Evolutionary conservation across 2,113 vertebrate species (phyloP).

Genomic region (Agapornis roseicollis): DNA sequence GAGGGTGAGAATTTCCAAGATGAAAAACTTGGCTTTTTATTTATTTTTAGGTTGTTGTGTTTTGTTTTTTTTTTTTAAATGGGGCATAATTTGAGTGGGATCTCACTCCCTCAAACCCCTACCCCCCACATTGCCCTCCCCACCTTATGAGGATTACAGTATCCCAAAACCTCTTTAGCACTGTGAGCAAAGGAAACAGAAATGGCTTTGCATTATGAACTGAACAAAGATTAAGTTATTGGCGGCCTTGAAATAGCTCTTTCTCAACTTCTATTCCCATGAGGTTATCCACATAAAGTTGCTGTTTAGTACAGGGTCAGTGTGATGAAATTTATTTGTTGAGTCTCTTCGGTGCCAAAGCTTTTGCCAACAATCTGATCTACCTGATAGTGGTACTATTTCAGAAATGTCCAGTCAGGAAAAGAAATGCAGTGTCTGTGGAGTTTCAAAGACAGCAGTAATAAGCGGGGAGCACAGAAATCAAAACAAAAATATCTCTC

Average conservation of each 20-base stretch:
- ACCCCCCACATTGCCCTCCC: slow-evolving; percentile 58
- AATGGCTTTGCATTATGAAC: slow-evolving; percentile 75
- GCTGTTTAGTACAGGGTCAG: slow-evolving; percentile 77
- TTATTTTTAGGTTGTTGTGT: slow-evolving; percentile 35
- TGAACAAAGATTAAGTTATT: slow-evolving; percentile 76
- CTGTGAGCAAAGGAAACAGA: slow-evolving; percentile 63
- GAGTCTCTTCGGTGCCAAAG: slow-evolving; percentile 79
- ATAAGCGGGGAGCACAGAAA: not conserved
- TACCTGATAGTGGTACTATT: slow-evolving; percentile 80
- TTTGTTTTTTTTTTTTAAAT: slow-evolving; percentile 14
- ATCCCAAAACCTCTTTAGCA: slow-evolving; percentile 56
- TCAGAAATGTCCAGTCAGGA: slow-evolving; percentile 72
- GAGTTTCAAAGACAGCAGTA: slow-evolving; percentile 40
- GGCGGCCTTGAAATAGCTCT: slow-evolving; percentile 81
- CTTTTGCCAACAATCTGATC: slow-evolving; percentile 78
- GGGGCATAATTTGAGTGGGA: slow-evolving; percentile 68
- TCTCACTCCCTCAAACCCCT: slow-evolving; percentile 46
- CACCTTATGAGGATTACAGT: slow-evolving; percentile 49
- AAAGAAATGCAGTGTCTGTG: slow-evolving; percentile 53
- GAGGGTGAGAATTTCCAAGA: slow-evolving; percentile 69
- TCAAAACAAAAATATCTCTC: not conserved
- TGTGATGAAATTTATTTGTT: slow-evolving; percentile 84
- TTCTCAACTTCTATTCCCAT: slow-evolving; percentile 79
- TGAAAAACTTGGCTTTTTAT: slow-evolving; percentile 42
- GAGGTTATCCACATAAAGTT: slow-evolving; percentile 76